phyloP scores from a whole-genome alignment of 2,797 vertebrate species.

The Halcyon smyrnensis region DNA sequence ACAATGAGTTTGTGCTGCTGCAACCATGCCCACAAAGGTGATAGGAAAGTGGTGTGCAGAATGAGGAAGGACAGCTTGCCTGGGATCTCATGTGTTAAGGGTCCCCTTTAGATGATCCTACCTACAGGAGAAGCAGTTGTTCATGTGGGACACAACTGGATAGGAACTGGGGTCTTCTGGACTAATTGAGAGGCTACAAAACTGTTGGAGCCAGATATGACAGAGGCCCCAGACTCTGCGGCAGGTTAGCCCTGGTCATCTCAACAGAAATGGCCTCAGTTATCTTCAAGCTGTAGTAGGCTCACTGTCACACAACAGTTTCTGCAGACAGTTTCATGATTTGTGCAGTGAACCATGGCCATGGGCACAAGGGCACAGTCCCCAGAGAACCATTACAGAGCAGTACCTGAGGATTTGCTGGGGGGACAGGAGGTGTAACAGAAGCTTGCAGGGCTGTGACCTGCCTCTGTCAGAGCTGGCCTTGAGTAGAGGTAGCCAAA shows the following conservation, averaged over 20 bases:
- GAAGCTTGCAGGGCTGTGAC: not conserved
- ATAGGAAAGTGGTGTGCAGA: not conserved
- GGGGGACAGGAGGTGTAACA: not conserved
- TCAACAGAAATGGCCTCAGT: not conserved
- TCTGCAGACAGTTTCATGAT: not conserved
- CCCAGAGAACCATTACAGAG: not conserved
- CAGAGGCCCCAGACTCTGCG: not conserved
- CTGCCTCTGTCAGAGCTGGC: not conserved
- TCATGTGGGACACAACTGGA: not conserved
- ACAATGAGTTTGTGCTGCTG: not conserved
- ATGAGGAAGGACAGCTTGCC: not conserved
- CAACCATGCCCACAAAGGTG: accelerated
- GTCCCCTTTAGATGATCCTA: not conserved
- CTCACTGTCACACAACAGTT: accelerated
- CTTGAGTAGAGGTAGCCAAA: not conserved
- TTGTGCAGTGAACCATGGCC: not conserved
- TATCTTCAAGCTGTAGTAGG: not conserved
- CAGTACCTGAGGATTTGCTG: not conserved
- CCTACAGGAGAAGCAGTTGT: not conserved
- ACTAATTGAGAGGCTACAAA: not conserved
- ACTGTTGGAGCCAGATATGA: not conserved
- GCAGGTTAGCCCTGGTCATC: not conserved
- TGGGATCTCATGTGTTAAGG: not conserved
- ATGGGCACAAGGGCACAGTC: not conserved
- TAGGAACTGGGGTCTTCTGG: not conserved